These are phyloP conservation scores for Pyralis farinalis DNA, from an alignment of 2,888 invertebrate species.

Conservation along the genomic window DNA sequence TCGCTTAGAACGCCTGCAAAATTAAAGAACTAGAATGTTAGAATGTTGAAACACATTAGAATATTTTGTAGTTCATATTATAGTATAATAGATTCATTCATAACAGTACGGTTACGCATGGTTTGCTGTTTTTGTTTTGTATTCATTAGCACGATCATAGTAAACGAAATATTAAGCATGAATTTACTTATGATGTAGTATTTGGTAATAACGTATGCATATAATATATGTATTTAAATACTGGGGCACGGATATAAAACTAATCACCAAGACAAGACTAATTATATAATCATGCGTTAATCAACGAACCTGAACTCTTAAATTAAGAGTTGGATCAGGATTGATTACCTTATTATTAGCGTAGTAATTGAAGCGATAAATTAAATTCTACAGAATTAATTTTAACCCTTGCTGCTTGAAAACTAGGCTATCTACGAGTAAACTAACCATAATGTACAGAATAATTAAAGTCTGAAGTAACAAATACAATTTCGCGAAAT, in stretches of 20 bases:
- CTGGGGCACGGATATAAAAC: background rate
- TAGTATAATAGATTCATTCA: too few relatives aligned
- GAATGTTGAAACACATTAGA: too few relatives aligned
- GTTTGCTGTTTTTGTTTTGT: too few relatives aligned
- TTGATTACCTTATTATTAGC: slow-evolving; percentile 2
- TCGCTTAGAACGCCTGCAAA: too few relatives aligned
- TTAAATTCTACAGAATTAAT: slow-evolving; percentile 6
- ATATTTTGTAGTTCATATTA: too few relatives aligned
- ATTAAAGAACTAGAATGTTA: too few relatives aligned
- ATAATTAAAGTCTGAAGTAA: too few relatives aligned
- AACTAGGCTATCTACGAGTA: background rate
- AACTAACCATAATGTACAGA: background rate
- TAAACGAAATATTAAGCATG: too few relatives aligned
- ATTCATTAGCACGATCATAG: too few relatives aligned
- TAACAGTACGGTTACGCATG: too few relatives aligned
- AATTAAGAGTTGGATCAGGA: background rate
- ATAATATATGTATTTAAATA: background rate
- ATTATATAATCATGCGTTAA: background rate
- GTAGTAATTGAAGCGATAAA: slow-evolving; percentile 16
- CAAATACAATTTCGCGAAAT: too few relatives aligned
- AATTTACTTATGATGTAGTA: too few relatives aligned
- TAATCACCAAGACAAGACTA: background rate
- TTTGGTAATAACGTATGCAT: background rate
- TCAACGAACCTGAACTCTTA: background rate
- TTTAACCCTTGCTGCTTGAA: background rate